Base-by-base conservation (phyloP, 2,113 vertebrate genomes). In the Pholis gunnellus region DNA sequence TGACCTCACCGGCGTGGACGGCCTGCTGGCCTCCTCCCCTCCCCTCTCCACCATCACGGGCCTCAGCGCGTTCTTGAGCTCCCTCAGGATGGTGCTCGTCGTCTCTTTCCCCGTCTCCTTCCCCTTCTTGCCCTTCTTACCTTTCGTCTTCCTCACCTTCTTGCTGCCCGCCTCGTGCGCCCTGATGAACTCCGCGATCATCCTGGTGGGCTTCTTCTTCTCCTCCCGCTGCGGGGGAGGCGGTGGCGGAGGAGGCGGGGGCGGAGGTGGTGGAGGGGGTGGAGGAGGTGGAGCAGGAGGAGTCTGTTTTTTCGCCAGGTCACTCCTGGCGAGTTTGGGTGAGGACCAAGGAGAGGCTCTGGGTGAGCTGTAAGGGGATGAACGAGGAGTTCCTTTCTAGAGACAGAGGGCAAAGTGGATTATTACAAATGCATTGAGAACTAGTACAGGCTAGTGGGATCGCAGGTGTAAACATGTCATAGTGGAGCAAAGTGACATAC, bases 151-250 rank as follows among this genome's bases (percentile, higher is more conserved):
- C 2, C 42, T 5, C 36, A 92, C 70, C 20, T 95, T 96, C 84
- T 86, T 96, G 89, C 88, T 93, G 52, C 95, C 87, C 0, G 82
- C 95, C 92, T 99, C 97, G 59, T 99, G 98, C 9, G 95, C 94
- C 91, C 95, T 96, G 93, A 99, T 98, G 75, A 97, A 97, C 89
- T 98, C 97, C 0, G 98, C 98, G 4, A 99, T 99, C 92, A 96
- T 98, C 75, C 98, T 92, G 14, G 96, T 98, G 36, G 98, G 96
- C 61, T 93, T 87, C 57, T 96, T 95, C 69, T 96, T 95, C 70
- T 94, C 69, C 68, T 94, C 67, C 11, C 9, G 71, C 4, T 29
- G 56, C 0, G 20, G 60, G 0, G 60, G 77, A 11, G 83, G 81
- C 0, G 81, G 89, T 4, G 88, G 92, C 0, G 91, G 93, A 0